Evolutionary conservation across 2,113 vertebrate species (phyloP), one percentile per base, ranked within the genome.

Genomic region (Fregetta grallaria): DNA sequence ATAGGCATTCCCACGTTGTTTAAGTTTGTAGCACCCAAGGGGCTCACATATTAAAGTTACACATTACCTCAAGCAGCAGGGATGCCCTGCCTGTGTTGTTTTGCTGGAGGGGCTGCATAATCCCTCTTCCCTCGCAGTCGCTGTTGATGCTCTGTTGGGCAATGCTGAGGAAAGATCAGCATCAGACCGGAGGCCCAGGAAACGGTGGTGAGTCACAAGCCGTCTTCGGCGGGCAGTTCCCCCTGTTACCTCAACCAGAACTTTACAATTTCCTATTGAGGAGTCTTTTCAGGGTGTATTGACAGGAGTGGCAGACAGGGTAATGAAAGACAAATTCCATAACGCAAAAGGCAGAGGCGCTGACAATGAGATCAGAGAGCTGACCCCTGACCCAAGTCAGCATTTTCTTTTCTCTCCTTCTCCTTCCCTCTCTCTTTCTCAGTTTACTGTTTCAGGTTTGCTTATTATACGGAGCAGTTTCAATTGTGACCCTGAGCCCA

Each of bases 321-420:
- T 98, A 98, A 98, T 98, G 98, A 98, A 98, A 98, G 97, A 98
- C 96, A 97, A 97, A 97, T 97, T 98, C 97, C 97, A 97, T 96
- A 98, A 97, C 95, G 81, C 97, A 95, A 98, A 98, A 97, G 96
- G 97, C 97, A 84, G 93, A 97, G 95, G 91, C 72, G 27, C 97
- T 96, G 86, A 98, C 98, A 98, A 98, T 98, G 98, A 98, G 98
- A 98, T 98, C 98, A 98, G 97, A 98, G 98, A 92, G 84, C 88
- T 97, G 98, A 98, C 98, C 98, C 98, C 94, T 98, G 98, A 98
- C 98, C 98, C 79, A 96, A 92, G 97, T 97, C 98, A 96, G 96
- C 95, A 94, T 98, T 98, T 97, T 98, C 95, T 98, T 98, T 98
- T 97, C 92, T 94, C 50, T 90, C 65, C 55, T 92, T 97, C 96